A percentile compares a stretch with the other conserved stretches of the same genome.
Evolutionary conservation across 1,140 invertebrate species (phyloP).

Genomic region (Druon quercuslanigerum): DNA sequence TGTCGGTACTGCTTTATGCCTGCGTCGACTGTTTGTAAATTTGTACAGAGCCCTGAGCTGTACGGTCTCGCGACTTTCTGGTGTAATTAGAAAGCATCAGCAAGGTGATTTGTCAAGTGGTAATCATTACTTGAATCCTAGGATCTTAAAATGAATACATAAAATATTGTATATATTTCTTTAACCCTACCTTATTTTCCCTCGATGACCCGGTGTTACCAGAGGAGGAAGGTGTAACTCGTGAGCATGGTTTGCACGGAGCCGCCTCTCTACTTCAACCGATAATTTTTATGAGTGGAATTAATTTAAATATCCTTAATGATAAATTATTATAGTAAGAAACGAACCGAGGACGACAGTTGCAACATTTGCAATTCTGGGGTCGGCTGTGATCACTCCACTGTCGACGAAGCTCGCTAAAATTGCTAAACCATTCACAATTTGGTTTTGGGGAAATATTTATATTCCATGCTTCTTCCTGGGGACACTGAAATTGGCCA

Average conservation of each 20-base stretch:
- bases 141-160: constrained; percentile 15
- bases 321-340: neutral
- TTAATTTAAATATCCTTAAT: too few relatives aligned
- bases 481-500: constrained; percentile 59
- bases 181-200: constrained; percentile 34
- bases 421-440: constrained; percentile 62
- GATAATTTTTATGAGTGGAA: neutral
- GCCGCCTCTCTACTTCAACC: constrained; percentile 53
- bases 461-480: constrained; percentile 68
- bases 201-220: neutral
- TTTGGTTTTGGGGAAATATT: constrained; percentile 63
- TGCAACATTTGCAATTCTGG: constrained; percentile 58
- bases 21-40: too few relatives aligned
- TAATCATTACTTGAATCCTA: constrained; percentile 38
- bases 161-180: constrained; percentile 37
- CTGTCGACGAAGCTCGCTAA: constrained; percentile 61
- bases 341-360: constrained; percentile 55
- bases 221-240: neutral
- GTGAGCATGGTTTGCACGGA: constrained; percentile 48
- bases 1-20: too few relatives aligned
- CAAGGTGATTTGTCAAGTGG: constrained; percentile 5
- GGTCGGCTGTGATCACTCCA: constrained; percentile 65
- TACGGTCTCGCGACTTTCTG: too few relatives aligned
- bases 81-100: too few relatives aligned
- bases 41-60: too few relatives aligned